Base-by-base conservation (phyloP, 2,797 vertebrate species). In the Acomys russatus region DNA sequence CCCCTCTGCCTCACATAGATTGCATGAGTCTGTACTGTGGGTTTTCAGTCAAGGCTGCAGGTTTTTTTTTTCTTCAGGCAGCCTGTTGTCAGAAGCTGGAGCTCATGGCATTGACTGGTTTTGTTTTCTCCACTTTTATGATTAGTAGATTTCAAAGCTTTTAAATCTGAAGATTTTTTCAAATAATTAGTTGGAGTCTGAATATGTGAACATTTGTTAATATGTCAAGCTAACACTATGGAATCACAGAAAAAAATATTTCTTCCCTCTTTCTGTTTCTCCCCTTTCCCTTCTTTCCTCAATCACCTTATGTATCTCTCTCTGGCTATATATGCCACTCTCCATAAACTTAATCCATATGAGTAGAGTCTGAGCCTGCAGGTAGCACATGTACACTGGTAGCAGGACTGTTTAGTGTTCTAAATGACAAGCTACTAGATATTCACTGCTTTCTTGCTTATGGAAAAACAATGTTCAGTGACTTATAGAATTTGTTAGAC, bases 141-240 rank as follows among this genome's bases (percentile, higher is more conserved):
- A 59, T 89, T 77, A 91, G 80, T 82, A 84, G n/a, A 87, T 96
- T 94, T 91, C 33, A 91, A 90, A 89, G 79, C 18, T 86, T 94
- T 96, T 79, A 94, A 95, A 74, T 90, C 44, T 68, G 25, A 94
- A 96, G 44, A 54, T 80, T 30, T 64, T 71, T 80, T n/a, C 49
- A 94, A 92, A 70, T 89, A 85, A 88, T 86, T 83, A 92, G 89
- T 90, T 80, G 35, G 30, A 94, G 38, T 64, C 10, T 88, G 30
- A 85, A 91, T 59, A 90, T 17, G 56, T 95, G n/a, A 97, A 23
- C 63, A 61, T 68, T 92, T 95, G 97, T 95, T 92, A 92, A 91
- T 83, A 70, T 51, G 30, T 76, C 92, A 97, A 0, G 0, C 71
- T 97, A 49, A 66, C 73, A 56, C 94, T 97, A 95, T 90, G 94